These are phyloP conservation scores for Drosophila greeni DNA, from an alignment of 2,888 invertebrate species.

Conservation along the genomic window DNA sequence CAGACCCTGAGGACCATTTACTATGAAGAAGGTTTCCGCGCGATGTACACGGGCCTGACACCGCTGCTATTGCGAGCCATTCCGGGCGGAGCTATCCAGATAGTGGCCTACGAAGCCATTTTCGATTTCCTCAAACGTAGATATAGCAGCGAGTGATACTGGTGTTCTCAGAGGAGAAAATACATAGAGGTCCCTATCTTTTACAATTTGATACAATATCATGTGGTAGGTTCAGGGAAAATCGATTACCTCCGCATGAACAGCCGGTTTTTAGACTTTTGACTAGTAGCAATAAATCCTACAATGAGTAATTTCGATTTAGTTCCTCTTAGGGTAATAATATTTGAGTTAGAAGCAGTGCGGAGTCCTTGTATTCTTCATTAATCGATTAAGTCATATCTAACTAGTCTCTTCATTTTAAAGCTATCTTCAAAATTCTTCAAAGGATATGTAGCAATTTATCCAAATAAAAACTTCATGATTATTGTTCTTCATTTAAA, in stretches of 20 bases:
- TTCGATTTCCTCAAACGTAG: not conserved
- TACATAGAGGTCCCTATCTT: not conserved
- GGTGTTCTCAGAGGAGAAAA: not conserved
- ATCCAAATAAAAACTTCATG: not conserved
- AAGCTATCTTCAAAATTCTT: no score
- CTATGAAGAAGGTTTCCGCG: conserved; percentile 41
- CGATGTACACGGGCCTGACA: conserved; percentile 47
- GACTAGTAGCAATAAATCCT: not conserved
- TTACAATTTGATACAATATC: not conserved
- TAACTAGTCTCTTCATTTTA: no score
- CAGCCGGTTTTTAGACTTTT: not conserved
- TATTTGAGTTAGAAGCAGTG: no score
- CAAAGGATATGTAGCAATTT: not conserved
- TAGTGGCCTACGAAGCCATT: conserved; percentile 28
- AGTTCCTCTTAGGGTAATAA: not conserved
- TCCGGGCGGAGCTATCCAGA: conserved; percentile 35
- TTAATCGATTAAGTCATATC: no score
- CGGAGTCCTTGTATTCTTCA: no score
- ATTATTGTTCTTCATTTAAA: not conserved
- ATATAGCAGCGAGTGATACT: not conserved
- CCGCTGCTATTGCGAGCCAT: conserved; percentile 36
- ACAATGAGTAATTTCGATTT: not conserved
- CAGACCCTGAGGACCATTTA: conserved; percentile 24
- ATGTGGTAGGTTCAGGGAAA: not conserved
- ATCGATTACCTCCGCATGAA: not conserved